phyloP scores from a whole-genome alignment of 2,113 vertebrate species.

The Hyperopisus bebe region DNA sequence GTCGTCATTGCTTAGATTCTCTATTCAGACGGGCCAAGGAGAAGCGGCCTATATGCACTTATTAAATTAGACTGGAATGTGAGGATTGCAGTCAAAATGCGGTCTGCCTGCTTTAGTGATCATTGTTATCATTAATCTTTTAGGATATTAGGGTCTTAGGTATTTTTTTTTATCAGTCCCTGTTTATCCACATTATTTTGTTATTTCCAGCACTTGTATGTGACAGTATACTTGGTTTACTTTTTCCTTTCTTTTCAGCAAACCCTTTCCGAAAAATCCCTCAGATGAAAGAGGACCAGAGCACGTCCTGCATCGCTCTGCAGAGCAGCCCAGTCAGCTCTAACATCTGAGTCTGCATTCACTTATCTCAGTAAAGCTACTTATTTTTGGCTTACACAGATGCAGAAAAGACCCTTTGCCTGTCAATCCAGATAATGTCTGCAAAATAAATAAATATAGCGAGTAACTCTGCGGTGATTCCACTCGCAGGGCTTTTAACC shows the following conservation, averaged over 20 bases:
- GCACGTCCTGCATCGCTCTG: not conserved
- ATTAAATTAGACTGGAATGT: not conserved
- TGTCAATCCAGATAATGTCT: slow-evolving; percentile 6
- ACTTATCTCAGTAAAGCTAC: not conserved
- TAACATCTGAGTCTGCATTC: not conserved
- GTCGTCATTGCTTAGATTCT: not conserved
- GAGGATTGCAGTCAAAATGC: not conserved
- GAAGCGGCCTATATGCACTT: not conserved
- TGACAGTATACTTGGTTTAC: not conserved
- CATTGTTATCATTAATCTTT: not conserved
- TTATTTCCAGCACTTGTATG: not conserved
- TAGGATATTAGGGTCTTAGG: not conserved
- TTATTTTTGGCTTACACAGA: slow-evolving; percentile 11
- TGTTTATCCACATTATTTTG: not conserved
- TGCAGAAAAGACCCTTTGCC: not conserved
- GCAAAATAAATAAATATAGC: not conserved
- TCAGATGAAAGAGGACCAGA: not conserved
- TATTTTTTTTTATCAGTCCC: not conserved
- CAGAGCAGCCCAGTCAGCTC: not conserved
- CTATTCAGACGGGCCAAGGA: not conserved
- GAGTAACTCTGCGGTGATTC: not conserved
- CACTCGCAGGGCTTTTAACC: not conserved
- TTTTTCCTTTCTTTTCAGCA: not conserved
- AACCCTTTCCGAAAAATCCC: not conserved
- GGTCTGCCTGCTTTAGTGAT: not conserved